These are phyloP conservation scores for Sipunculus nudus DNA, from an alignment of 2,888 invertebrate genomes.

Conservation along the genomic window DNA sequence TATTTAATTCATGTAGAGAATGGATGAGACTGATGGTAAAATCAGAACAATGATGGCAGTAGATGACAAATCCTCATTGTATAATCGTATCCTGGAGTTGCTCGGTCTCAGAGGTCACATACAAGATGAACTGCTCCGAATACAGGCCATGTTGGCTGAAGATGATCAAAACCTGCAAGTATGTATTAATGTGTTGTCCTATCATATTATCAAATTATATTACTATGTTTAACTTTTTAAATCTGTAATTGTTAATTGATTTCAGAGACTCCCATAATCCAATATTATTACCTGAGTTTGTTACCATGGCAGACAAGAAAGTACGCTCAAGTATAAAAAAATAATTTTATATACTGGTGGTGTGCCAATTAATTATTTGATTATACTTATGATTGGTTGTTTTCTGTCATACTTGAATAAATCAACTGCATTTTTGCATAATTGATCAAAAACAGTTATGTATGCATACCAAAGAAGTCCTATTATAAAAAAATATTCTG, in stretches of 20 bases:
- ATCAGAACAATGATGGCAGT: slow-evolving; percentile 18
- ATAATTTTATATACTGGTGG: too few species aligned
- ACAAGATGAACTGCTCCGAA: slow-evolving; percentile 39
- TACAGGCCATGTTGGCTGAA: slow-evolving; percentile 28
- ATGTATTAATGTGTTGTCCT: background rate
- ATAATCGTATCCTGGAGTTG: slow-evolving; percentile 20
- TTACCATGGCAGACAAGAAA: too few species aligned
- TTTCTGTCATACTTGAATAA: too few species aligned
- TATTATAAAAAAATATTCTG: too few species aligned
- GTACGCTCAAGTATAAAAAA: too few species aligned
- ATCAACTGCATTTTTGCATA: too few species aligned
- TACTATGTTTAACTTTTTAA: background rate
- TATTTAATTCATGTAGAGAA: slow-evolving; percentile 15
- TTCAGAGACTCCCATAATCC: slow-evolving; percentile 1
- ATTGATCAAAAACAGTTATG: too few species aligned
- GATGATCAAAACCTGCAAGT: slow-evolving; percentile 28
- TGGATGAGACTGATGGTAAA: slow-evolving; percentile 28
- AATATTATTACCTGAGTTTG: too few species aligned
- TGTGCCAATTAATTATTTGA: too few species aligned
- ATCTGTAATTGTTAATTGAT: background rate
- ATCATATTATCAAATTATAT: background rate
- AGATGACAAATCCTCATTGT: slow-evolving; percentile 15
- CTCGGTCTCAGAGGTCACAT: slow-evolving; percentile 40
- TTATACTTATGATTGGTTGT: too few species aligned
- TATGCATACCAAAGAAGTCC: too few species aligned